Evolutionary conservation across 2,113 vertebrate species (phyloP).

Genomic region (Zootoca vivipara): DNA sequence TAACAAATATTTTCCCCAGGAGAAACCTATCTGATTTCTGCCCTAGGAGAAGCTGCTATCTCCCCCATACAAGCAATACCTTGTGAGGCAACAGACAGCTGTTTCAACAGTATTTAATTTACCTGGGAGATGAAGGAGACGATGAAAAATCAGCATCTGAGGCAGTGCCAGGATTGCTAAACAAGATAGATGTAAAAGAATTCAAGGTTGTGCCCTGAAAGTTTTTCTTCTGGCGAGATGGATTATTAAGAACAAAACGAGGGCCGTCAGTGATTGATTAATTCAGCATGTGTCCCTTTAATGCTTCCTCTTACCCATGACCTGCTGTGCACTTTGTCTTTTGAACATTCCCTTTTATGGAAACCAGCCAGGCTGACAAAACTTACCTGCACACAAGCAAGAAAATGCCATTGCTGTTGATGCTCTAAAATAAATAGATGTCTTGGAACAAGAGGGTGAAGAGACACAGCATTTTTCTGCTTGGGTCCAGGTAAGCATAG

Average conservation of each 20-base stretch:
- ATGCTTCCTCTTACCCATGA: constrained; percentile 35
- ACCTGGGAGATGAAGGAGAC: constrained; percentile 40
- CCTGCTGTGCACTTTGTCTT: constrained; percentile 35
- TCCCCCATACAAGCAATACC: constrained; percentile 44
- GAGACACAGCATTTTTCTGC: not conserved
- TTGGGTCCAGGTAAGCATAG: not conserved
- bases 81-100: constrained; percentile 47
- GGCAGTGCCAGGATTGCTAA: constrained; percentile 11
- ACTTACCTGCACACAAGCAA: constrained; percentile 9
- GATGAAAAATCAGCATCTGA: constrained; percentile 38
- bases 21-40: constrained; percentile 55
- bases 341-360: constrained; percentile 35
- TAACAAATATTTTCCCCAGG: constrained; percentile 36
- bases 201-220: constrained; percentile 38
- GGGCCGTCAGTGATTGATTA: constrained; percentile 44
- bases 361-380: constrained; percentile 43
- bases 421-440: not conserved
- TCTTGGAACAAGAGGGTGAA: not conserved
- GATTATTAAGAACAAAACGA: constrained; percentile 59
- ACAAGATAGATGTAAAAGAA: constrained; percentile 36
- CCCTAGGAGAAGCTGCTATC: constrained; percentile 47
- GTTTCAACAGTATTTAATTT: constrained; percentile 61
- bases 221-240: constrained; percentile 54
- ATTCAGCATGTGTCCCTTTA: constrained; percentile 31
- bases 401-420: not conserved